These are phyloP conservation scores for Seriola quinqueradiata DNA, from an alignment of 2,113 vertebrate species.

Conservation along the genomic window DNA sequence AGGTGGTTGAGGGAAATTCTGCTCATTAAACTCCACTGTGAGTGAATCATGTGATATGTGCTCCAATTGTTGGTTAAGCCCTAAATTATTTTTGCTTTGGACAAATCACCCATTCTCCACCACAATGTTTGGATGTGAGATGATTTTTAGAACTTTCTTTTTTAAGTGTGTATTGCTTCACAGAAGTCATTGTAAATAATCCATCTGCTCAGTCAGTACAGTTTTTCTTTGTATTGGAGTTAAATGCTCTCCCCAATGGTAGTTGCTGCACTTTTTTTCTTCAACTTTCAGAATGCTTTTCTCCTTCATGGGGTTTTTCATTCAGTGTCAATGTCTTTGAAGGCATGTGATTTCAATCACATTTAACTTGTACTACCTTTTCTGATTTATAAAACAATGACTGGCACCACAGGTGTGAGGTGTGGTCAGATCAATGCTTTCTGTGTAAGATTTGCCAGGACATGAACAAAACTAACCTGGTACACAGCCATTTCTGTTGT, in stretches of 20 bases:
- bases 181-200: slow-evolving; percentile 61
- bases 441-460: slow-evolving; percentile 60
- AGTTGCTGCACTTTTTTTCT: slow-evolving; percentile 6
- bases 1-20: slow-evolving; percentile 34
- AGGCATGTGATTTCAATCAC: slow-evolving; percentile 63
- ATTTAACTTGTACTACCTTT: slow-evolving; percentile 42
- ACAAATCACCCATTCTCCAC: slow-evolving; percentile 16
- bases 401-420: slow-evolving; percentile 46
- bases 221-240: slow-evolving; percentile 31
- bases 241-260: neutral
- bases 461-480: slow-evolving; percentile 67
- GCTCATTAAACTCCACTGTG: slow-evolving; percentile 4
- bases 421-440: slow-evolving; percentile 59
- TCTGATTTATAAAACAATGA: slow-evolving; percentile 55
- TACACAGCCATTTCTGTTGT: slow-evolving; percentile 78
- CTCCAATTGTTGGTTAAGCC: slow-evolving; percentile 28
- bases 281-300: slow-evolving; percentile 38
- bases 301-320: slow-evolving; percentile 47
- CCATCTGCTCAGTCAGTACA: slow-evolving; percentile 25
- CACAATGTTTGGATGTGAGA: slow-evolving; percentile 14
- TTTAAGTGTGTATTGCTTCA: slow-evolving; percentile 17
- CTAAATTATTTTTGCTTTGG: slow-evolving; percentile 23
- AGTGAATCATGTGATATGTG: slow-evolving; percentile 15
- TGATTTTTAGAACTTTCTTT: neutral
- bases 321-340: slow-evolving; percentile 63